phyloP scores from a whole-genome alignment of 1,140 invertebrate genomes.

The Heliothis virescens region DNA sequence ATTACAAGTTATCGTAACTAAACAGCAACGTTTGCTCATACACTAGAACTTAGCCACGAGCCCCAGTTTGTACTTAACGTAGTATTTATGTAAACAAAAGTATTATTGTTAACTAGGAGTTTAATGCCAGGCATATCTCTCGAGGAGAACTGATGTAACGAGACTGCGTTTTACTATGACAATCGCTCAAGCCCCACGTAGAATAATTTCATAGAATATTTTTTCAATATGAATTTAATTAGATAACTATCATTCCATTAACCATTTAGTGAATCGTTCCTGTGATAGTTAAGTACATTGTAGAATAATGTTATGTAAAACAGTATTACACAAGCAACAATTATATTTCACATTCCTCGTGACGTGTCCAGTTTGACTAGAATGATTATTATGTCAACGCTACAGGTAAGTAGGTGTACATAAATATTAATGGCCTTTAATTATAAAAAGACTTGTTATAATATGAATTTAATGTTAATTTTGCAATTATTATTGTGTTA shows the following conservation, averaged over 20 bases:
- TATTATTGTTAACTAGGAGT: constrained; percentile 18
- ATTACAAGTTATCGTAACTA: constrained; percentile 2
- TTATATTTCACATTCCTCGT: constrained; percentile 60
- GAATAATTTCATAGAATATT: constrained; percentile 23
- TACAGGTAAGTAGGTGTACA: background rate
- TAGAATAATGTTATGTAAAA: constrained; percentile 51
- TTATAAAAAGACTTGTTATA: constrained; percentile 34
- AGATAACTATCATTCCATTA: constrained; percentile 44
- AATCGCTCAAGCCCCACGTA: constrained; percentile 48
- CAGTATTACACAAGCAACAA: constrained; percentile 60
- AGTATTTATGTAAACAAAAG: constrained; percentile 18
- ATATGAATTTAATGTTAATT: constrained; percentile 34
- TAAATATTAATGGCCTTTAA: constrained; percentile 28
- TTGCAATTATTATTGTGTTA: constrained; percentile 36
- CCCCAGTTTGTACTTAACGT: constrained; percentile 45
- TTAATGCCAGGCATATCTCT: constrained; percentile 37
- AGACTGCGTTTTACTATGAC: constrained; percentile 43
- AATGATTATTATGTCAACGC: constrained; percentile 18
- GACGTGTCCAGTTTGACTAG: constrained; percentile 37
- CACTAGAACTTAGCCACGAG: background rate
- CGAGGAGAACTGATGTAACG: constrained; percentile 38
- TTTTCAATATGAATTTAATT: constrained; percentile 28
- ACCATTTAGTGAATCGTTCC: constrained; percentile 52
- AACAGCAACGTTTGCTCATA: background rate
- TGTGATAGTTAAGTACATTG: constrained; percentile 63